Evolutionary conservation across 1,140 invertebrate species (phyloP).

Genomic region (Neuroterus valhalla): DNA sequence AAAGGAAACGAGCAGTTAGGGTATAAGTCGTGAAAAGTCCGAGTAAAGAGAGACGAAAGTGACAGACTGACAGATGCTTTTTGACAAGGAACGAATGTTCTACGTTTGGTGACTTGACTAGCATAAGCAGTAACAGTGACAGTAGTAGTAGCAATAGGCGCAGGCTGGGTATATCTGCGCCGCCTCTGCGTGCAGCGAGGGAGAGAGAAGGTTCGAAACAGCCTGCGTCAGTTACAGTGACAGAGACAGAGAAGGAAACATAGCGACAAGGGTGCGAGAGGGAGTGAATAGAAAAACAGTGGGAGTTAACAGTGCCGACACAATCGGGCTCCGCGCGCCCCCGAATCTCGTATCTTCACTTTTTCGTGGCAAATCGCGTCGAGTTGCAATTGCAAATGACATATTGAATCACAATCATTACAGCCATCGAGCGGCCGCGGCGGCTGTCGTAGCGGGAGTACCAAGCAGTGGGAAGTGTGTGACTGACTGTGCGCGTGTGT

Average conservation of each 20-base stretch:
- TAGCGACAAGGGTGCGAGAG: slow-evolving; percentile 4
- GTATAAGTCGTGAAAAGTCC: no score
- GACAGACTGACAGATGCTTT: not conserved
- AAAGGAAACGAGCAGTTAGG: no score
- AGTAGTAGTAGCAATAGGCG: no score
- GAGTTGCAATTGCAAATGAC: not conserved
- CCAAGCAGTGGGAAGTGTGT: slow-evolving; percentile 39
- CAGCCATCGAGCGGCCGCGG: slow-evolving; percentile 44
- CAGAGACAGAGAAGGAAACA: slow-evolving; percentile 22
- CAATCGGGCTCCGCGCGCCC: slow-evolving; percentile 43
- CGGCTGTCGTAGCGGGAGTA: slow-evolving; percentile 31
- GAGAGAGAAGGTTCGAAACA: slow-evolving; percentile 34
- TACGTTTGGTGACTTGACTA: not conserved
- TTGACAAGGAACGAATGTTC: slow-evolving; percentile 17
- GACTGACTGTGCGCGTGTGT: no score
- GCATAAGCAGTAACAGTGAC: slow-evolving; percentile 13
- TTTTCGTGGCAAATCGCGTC: slow-evolving; percentile 34
- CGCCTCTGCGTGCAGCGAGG: slow-evolving; percentile 20
- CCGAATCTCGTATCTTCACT: no score
- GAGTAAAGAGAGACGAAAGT: no score
- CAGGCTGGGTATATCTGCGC: slow-evolving; percentile 9
- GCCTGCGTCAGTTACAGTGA: slow-evolving; percentile 24
- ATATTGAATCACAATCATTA: slow-evolving; percentile 36
- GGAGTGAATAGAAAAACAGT: not conserved
- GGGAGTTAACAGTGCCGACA: slow-evolving; percentile 46